Evolutionary conservation across 2,888 invertebrate species (phyloP).

Genomic region (Hypomecis atomaria): DNA sequence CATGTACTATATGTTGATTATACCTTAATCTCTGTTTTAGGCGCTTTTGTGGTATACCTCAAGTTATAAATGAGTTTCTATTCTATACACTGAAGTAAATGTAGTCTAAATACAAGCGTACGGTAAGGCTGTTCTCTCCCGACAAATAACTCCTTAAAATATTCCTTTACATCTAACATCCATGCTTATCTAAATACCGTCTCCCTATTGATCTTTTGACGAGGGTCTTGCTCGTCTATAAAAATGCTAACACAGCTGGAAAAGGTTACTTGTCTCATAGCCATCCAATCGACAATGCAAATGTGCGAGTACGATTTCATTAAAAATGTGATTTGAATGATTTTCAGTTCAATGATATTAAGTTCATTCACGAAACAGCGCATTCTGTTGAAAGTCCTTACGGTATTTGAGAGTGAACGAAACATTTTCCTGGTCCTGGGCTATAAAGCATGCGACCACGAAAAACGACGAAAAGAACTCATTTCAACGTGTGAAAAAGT

Average conservation of each 20-base stretch:
- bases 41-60: no score
- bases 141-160: constrained; percentile 13
- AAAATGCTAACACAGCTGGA: constrained; percentile 23
- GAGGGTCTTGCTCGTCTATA: constrained; percentile 25
- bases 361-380: constrained; percentile 5
- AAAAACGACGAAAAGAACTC: no score
- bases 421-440: constrained; percentile 18
- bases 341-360: not conserved
- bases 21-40: not conserved
- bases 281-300: constrained; percentile 25
- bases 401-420: not conserved
- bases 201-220: constrained; percentile 29
- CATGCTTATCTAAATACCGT: constrained; percentile 25
- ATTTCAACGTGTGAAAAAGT: no score
- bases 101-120: not conserved
- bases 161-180: constrained; percentile 18
- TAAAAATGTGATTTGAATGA: constrained; percentile 1
- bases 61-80: no score
- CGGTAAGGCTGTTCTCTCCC: not conserved
- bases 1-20: not conserved
- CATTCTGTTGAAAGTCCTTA: constrained; percentile 1
- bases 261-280: constrained; percentile 27
- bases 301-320: constrained; percentile 17
- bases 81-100: not conserved
- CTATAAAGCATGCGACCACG: no score